phyloP scores from a whole-genome alignment of 2,113 vertebrate genomes.

The Eulemur macaco region DNA sequence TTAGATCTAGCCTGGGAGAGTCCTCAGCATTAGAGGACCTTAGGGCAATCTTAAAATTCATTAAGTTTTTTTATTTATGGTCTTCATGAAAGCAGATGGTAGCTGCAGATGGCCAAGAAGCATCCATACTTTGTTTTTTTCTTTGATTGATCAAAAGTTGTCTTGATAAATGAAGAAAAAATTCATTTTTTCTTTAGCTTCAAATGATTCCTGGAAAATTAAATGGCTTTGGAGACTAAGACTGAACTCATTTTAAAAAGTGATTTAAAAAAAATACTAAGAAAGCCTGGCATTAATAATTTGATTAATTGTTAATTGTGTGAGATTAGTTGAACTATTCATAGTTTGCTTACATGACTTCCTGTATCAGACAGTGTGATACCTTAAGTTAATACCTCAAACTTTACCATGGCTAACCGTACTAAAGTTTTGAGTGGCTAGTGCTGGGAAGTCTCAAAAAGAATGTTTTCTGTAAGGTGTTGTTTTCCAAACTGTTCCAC shows the following conservation, averaged over 20 bases:
- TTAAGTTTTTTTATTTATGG: background rate
- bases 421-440: background rate
- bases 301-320: background rate
- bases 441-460: background rate
- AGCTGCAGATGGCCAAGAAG: background rate
- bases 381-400: background rate
- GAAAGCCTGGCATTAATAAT: slow-evolving; percentile 3
- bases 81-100: background rate
- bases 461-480: background rate
- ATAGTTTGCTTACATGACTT: background rate
- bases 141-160: background rate
- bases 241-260: background rate
- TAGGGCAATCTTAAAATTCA: background rate
- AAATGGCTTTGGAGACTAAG: background rate
- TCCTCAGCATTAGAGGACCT: background rate
- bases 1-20: background rate
- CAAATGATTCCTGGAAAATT: background rate
- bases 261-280: background rate
- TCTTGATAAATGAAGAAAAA: background rate
- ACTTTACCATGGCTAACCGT: background rate
- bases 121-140: background rate
- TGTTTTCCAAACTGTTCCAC: background rate
- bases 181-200: background rate
- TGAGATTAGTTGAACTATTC: background rate
- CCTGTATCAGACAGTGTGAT: background rate